A percentile compares a stretch with the other conserved stretches of the same genome.
Evolutionary conservation across 1,140 invertebrate genomes (phyloP).

Genomic region (Cotesia chilonis): DNA sequence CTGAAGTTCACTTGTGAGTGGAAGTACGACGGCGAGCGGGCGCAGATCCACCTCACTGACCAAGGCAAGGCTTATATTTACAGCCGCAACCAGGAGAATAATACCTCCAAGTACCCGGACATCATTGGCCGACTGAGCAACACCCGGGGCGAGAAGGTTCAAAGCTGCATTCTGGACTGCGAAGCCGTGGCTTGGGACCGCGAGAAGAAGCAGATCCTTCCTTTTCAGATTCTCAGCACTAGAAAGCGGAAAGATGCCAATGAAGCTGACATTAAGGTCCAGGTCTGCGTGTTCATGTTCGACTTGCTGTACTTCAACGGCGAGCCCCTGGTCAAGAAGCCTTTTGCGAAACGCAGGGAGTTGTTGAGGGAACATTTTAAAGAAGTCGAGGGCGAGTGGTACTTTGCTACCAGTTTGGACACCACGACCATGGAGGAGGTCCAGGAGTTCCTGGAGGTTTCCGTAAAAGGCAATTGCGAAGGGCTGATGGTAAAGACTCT

Average conservation of each 20-base stretch:
- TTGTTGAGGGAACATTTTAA: slow-evolving; percentile 81
- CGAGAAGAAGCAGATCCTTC: slow-evolving; percentile 89
- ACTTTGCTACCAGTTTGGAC: slow-evolving; percentile 87
- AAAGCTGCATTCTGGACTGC: slow-evolving; percentile 92
- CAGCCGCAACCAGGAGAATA: slow-evolving; percentile 98
- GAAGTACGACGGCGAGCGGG: slow-evolving; percentile 99
- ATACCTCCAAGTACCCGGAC: slow-evolving; percentile 98
- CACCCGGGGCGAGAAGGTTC: slow-evolving; percentile 71
- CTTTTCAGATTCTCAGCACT: slow-evolving; percentile 97
- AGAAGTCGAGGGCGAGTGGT: slow-evolving; percentile 84
- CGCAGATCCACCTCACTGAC: slow-evolving; percentile 86
- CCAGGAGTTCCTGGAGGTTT: slow-evolving; percentile 92
- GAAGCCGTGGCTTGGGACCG: slow-evolving; percentile 98
- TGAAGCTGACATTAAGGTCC: slow-evolving; percentile 91
- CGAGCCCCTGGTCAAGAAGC: slow-evolving; percentile 80
- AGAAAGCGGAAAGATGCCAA: slow-evolving; percentile 95
- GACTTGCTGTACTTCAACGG: slow-evolving; percentile 97
- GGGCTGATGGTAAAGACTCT: slow-evolving; percentile 99
- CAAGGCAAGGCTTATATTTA: slow-evolving; percentile 83
- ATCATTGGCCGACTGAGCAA: slow-evolving; percentile 79
- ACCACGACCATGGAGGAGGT: slow-evolving; percentile 92
- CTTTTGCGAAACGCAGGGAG: slow-evolving; percentile 80
- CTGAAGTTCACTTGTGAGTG: slow-evolving; percentile 97
- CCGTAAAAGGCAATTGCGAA: slow-evolving; percentile 94
- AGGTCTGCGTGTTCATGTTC: slow-evolving; percentile 98